Evolutionary conservation across 2,888 invertebrate species (phyloP).

Genomic region (Heliconius ismenius): DNA sequence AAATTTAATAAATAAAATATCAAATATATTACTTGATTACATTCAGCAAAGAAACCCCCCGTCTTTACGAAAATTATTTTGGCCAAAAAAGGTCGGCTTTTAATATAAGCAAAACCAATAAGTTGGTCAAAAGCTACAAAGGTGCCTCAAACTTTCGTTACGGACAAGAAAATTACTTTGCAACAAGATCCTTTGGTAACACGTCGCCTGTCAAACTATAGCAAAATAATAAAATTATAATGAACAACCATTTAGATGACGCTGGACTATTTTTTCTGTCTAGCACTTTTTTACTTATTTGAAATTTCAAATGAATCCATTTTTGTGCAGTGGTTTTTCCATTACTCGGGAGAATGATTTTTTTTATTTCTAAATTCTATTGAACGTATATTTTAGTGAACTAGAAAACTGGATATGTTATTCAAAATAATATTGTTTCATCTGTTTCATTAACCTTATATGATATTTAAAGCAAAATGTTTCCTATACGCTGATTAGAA

Average conservation of each 20-base stretch:
- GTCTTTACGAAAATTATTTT: slow-evolving; percentile 6
- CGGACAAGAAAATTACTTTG: slow-evolving; percentile 26
- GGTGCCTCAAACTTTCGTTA: slow-evolving; percentile 27
- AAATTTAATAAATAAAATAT: slow-evolving; percentile 17
- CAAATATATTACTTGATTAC: slow-evolving; percentile 17
- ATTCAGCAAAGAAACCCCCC: neutral
- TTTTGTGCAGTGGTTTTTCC: no score
- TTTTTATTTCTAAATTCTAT: neutral
- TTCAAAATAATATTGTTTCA: no score
- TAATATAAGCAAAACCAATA: slow-evolving; percentile 27
- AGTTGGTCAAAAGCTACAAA: slow-evolving; percentile 24
- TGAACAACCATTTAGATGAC: neutral
- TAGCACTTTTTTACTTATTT: neutral
- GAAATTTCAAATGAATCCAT: neutral
- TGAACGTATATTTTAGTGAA: no score
- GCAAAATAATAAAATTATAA: neutral
- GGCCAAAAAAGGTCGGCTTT: slow-evolving; percentile 12
- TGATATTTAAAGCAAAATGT: no score
- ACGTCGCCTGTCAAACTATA: slow-evolving; percentile 18
- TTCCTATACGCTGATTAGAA: no score
- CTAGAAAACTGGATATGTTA: no score
- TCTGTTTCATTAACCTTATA: no score
- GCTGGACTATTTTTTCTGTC: neutral
- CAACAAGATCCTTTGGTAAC: slow-evolving; percentile 16
- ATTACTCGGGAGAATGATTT: fast-evolving